Evolutionary conservation across 2,113 vertebrate species (phyloP).

Genomic region (Azemiops feae): DNA sequence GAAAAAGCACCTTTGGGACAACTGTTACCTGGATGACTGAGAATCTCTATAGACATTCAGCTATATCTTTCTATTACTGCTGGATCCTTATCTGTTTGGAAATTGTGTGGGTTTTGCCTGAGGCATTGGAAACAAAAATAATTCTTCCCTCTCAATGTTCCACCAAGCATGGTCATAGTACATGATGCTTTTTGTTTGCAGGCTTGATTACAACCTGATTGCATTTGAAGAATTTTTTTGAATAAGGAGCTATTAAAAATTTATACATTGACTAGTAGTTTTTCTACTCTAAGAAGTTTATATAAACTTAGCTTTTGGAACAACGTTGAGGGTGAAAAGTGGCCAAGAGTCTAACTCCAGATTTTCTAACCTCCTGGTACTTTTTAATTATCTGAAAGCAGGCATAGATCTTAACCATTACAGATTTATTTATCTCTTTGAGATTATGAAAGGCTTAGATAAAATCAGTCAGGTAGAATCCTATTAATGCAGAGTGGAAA

Average conservation of each 20-base stretch:
- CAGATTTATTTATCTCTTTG: neutral
- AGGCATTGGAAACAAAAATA: neutral
- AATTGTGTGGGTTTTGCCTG: neutral
- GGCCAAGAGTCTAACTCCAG: neutral
- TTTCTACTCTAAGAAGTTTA: neutral
- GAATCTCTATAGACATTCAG: too few relatives aligned
- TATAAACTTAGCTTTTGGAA: neutral
- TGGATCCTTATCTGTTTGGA: neutral
- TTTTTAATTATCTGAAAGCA: neutral
- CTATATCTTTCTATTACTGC: neutral
- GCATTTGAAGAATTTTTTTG: neutral
- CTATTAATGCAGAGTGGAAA: slow-evolving; percentile 9
- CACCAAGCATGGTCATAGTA: neutral
- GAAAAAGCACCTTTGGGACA: too few relatives aligned
- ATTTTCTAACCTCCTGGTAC: neutral
- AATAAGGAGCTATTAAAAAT: neutral
- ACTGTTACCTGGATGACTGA: too few relatives aligned
- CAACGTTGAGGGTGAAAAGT: neutral
- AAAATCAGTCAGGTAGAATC: slow-evolving; percentile 1
- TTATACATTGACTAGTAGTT: neutral
- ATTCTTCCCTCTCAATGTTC: neutral
- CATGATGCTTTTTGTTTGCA: neutral
- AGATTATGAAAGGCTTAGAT: slow-evolving; percentile 9
- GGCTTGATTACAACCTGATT: neutral
- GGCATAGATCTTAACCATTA: too few relatives aligned